Conservation (phyloP, 2,888 invertebrate species). For the Chymomyza amoena region DNA sequence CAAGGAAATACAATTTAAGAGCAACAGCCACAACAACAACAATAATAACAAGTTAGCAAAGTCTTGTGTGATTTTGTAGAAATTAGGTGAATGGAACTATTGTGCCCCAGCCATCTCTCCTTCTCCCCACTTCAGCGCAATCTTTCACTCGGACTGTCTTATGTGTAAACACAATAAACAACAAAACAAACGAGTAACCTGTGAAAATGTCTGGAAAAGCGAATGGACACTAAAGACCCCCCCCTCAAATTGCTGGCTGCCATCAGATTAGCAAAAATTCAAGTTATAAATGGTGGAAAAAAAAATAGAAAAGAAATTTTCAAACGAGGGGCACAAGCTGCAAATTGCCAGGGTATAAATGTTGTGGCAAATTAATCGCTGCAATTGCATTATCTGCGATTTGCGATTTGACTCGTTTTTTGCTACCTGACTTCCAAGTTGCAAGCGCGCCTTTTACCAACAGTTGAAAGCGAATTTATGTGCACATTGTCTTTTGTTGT, state of each 20-base stretch:
- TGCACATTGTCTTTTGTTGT: slow-evolving; percentile 30
- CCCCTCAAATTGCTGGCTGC: slow-evolving; percentile 14
- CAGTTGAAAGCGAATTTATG: slow-evolving; percentile 30
- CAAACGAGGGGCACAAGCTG: background rate
- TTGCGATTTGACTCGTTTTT: background rate
- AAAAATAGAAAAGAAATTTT: slow-evolving; percentile 31
- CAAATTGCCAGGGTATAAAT: background rate
- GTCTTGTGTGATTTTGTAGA: slow-evolving; percentile 17
- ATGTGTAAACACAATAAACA: background rate
- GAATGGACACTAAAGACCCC: slow-evolving; percentile 16
- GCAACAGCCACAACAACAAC: slow-evolving; percentile 35
- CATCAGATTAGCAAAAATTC: background rate
- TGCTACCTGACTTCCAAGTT: background rate
- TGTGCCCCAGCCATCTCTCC: background rate
- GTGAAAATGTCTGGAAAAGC: slow-evolving; percentile 27
- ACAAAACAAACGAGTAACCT: background rate
- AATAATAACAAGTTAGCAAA: slow-evolving; percentile 38
- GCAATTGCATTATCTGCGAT: slow-evolving; percentile 27
- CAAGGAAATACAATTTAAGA: slow-evolving; percentile 40
- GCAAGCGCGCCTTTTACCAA: slow-evolving; percentile 22
- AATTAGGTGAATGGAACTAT: slow-evolving; percentile 70
- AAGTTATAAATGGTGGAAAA: background rate
- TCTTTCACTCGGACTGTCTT: background rate
- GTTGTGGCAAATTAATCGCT: slow-evolving; percentile 32
- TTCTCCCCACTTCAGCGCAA: background rate